phyloP scores from a whole-genome alignment of 2,888 invertebrate genomes.

The Habrosyne pyritoides region DNA sequence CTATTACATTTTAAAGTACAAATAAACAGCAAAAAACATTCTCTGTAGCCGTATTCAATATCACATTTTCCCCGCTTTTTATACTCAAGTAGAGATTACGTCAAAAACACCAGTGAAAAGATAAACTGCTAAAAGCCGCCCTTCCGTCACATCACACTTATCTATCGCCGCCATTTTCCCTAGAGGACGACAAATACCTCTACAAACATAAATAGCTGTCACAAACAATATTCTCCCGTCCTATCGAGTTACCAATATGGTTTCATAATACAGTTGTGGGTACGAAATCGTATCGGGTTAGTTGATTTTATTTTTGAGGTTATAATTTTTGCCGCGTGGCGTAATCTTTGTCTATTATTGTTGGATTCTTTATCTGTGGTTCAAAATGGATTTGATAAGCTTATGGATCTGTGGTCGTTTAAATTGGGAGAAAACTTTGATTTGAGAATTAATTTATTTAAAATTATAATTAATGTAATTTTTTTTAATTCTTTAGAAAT shows the following conservation, averaged over 20 bases:
- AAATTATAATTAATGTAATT: no score
- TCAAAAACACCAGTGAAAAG: constrained; percentile 23
- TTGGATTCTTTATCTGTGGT: background rate
- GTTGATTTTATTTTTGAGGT: background rate
- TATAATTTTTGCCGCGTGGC: background rate
- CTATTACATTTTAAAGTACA: no score
- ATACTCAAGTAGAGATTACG: constrained; percentile 19
- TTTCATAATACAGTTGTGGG: background rate
- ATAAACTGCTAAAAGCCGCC: constrained; percentile 17
- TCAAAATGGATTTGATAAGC: background rate
- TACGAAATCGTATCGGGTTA: background rate
- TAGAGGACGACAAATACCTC: constrained; percentile 16
- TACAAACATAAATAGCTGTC: constrained; percentile 16
- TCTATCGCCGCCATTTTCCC: constrained; percentile 30
- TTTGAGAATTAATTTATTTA: no score
- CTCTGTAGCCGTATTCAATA: no score
- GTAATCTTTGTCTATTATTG: background rate
- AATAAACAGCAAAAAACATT: no score
- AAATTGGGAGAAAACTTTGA: no score
- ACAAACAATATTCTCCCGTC: constrained; percentile 22
- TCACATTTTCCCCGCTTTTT: background rate
- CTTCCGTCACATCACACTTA: constrained; percentile 30
- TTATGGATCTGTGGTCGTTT: no score
- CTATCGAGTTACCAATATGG: constrained; percentile 8
- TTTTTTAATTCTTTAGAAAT: no score